Base-by-base conservation (phyloP, 2,113 vertebrate species). In the Heterotis niloticus region DNA sequence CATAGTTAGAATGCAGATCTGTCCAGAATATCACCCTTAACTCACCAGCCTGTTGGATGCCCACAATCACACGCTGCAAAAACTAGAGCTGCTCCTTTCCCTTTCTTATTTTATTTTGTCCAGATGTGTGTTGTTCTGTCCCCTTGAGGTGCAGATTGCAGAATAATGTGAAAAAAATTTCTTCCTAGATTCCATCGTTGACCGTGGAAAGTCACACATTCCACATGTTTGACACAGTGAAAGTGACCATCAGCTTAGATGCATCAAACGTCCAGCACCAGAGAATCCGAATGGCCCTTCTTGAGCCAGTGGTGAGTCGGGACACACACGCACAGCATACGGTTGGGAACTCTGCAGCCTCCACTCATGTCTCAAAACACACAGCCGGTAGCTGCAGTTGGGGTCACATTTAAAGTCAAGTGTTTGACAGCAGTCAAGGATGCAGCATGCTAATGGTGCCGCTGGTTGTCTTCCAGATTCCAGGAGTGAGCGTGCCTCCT, bases 211-310 rank as follows among this genome's bases (percentile, higher is more conserved):
- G 90, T n/a, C 95, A 93, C 78, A 92, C 90, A 0, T 96, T 99
- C 70, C 83, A 64, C 77, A 80, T 97, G 51, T 99, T 99, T 90
- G 96, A 99, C 88, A 94, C 90, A 85, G 96, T 99, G 83, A 96
- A 93, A 88, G 96, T 99, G 77, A 96, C 93, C 81, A 88, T 99
- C 85, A 94, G 86, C 80, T 89, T 99, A 75, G 98, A 99, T 69
- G 92, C 93, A 75, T 96, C 97, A 71, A 99, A 98, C 80, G 90
- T 99, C 81, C 98, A 99, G 71, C 96, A 99, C 83, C 98, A 99
- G 92, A 98, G 97, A 92, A 99, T 99, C 85, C 91, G 95, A 73
- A 99, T 99, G 97, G 86, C 92, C 1, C 88, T 99, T 56, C 90
- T 94, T 4, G 94, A 98, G 62, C 98, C 98, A 0, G 91, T 96